Percentiles rank a stretch among this genome's conserved stretches.
Evolutionary conservation across 2,113 vertebrate species (phyloP).

Genomic region (Aptenodytes patagonicus): DNA sequence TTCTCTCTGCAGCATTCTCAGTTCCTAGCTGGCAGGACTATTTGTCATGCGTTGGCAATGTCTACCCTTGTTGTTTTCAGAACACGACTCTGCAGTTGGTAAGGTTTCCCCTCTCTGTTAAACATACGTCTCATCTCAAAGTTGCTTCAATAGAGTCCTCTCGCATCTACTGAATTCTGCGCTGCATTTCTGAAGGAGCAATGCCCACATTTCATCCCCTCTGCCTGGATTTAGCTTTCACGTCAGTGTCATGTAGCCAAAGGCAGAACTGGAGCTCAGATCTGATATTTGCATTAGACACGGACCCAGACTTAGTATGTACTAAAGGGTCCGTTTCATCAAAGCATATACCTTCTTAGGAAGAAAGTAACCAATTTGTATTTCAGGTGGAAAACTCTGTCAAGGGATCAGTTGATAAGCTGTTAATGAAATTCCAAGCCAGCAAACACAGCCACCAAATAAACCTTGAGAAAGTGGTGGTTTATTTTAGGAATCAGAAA

Average conservation of each 20-base stretch:
- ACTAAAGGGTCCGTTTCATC: background rate
- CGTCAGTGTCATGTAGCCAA: background rate
- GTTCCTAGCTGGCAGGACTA: background rate
- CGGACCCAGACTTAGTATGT: background rate
- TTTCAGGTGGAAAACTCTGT: background rate
- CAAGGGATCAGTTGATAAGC: background rate
- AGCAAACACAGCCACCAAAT: background rate
- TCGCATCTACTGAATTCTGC: background rate
- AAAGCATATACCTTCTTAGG: background rate
- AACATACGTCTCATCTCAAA: background rate
- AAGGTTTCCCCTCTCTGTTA: background rate
- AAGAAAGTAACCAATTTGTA: background rate
- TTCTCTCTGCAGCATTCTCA: background rate
- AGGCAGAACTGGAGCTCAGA: background rate
- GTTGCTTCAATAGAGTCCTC: background rate
- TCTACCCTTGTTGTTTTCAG: background rate
- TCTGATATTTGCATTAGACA: background rate
- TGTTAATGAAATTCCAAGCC: background rate
- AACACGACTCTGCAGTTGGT: background rate
- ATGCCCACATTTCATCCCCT: background rate
- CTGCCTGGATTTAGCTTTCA: background rate
- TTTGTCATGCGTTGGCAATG: background rate
- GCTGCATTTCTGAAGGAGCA: background rate
- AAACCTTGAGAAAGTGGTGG: background rate
- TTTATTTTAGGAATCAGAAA: background rate